Evolutionary conservation across 2,797 vertebrate species (phyloP), one percentile per base, ranked within the genome.

Genomic region (Diglossa cyanea): DNA sequence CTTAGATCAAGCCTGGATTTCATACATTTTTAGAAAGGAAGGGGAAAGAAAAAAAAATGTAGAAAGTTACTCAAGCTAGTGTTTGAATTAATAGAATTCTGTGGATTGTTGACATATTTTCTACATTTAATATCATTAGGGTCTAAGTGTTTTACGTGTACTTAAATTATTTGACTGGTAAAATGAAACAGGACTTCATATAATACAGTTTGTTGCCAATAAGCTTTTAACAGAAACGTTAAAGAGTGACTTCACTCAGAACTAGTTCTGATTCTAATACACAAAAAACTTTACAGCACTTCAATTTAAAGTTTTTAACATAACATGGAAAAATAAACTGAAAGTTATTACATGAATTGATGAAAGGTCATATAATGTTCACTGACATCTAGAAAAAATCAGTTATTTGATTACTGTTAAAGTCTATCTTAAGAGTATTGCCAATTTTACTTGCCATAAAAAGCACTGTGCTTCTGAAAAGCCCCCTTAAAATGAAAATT

Each of bases 91-190:
- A 53, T 50, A 86, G 55, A 71, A 72, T 82, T 66, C 44, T 62
- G 31, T 71, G 40, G 45, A 33, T 81, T 83, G 12, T 61, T 93
- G 58, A 86, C 51, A 71, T 47, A 63, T 76, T 92, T 91, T 70
- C 8, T 61, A 51, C 9, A 24, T 25, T 88, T 20, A 48, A 25
- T 76, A 83, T 57, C 42, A 45, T 48, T 53, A 48, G 45, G 5
- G n/a, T 80, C 42, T 61, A 8, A 50, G 23, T 66, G 21, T 82
- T 73, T 77, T 61, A 77, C 1, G 3, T 35, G 6, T 65, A 54
- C 35, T 86, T 88, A 51, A 65, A 11, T 86, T 85, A 75, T 86
- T 82, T 37, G 28, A 31, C 31, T 31, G 5, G 15, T 44, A 74
- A 77, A 93, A 73, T 44, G 31, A 54, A 86, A 48, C 19, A 50